phyloP scores from a whole-genome alignment of 92 coral and sea anemone species.

The Plumapathes pennacea region DNA sequence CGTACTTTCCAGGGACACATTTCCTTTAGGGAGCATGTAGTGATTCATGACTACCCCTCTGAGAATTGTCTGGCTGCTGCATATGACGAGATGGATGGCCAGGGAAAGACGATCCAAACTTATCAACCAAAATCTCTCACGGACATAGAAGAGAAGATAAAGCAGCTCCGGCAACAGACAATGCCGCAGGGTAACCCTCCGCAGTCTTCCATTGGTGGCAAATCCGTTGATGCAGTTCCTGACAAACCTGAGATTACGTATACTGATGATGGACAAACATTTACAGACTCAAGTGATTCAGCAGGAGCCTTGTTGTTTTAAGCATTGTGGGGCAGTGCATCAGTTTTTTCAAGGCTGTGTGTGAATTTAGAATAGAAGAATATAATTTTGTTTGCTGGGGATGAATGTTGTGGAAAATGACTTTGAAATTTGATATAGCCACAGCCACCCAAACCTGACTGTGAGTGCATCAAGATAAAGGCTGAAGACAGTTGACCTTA shows the following conservation, averaged over 20 bases:
- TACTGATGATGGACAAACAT: slow-evolving; percentile 81
- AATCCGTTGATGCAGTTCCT: not conserved
- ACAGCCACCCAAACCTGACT: too few relatives aligned
- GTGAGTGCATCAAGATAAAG: too few relatives aligned
- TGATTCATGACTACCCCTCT: slow-evolving; percentile 88
- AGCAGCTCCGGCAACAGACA: slow-evolving; percentile 3
- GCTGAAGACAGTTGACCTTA: too few relatives aligned
- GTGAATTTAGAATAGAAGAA: too few relatives aligned
- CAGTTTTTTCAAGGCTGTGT: too few relatives aligned
- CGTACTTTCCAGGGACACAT: too few relatives aligned
- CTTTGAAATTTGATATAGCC: too few relatives aligned
- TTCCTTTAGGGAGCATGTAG: too few relatives aligned
- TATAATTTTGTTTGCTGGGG: too few relatives aligned
- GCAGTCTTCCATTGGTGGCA: not conserved
- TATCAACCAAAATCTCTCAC: slow-evolving; percentile 58
- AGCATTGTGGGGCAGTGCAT: too few relatives aligned
- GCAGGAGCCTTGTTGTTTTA: slow-evolving; percentile 88
- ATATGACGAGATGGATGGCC: slow-evolving; percentile 46
- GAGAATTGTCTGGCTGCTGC: slow-evolving; percentile 41
- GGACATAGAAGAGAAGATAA: slow-evolving; percentile 38
- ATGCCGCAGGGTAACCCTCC: not conserved
- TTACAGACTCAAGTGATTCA: slow-evolving; percentile 71
- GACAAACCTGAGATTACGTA: slow-evolving; percentile 57
- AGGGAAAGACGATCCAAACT: slow-evolving; percentile 47
- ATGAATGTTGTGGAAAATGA: too few relatives aligned